These are phyloP conservation scores for Taenaris catops DNA, from an alignment of 2,888 invertebrate species.

Conservation along the genomic window DNA sequence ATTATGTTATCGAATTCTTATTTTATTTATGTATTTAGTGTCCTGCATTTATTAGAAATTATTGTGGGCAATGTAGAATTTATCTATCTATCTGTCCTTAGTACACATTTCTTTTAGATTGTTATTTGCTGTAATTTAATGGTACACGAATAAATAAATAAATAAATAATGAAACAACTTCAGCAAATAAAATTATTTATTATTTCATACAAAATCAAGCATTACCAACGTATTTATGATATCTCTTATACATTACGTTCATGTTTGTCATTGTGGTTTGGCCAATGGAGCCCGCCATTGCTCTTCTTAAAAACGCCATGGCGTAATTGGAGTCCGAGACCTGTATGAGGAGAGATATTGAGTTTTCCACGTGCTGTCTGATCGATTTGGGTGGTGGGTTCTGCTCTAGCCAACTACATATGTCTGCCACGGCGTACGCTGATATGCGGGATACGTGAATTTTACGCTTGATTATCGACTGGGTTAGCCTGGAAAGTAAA, in stretches of 20 bases:
- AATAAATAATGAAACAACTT: too few species aligned
- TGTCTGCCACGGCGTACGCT: constrained; percentile 61
- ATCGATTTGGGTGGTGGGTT: constrained; percentile 49
- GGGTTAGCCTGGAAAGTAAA: constrained; percentile 58
- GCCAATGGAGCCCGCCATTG: constrained; percentile 50
- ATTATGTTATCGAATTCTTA: too few species aligned
- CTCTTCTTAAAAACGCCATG: constrained; percentile 58
- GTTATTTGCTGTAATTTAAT: too few species aligned
- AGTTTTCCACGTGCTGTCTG: constrained; percentile 62
- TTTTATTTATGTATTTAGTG: too few species aligned
- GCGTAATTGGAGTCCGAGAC: constrained; percentile 53
- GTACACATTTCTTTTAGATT: too few species aligned
- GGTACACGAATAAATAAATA: too few species aligned
- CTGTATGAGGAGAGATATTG: constrained; percentile 53
- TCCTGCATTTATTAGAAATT: too few species aligned
- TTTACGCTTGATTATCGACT: constrained; percentile 62
- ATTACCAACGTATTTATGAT: constrained; percentile 71
- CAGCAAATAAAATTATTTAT: too few species aligned
- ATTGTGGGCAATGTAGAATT: too few species aligned
- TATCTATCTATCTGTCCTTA: too few species aligned
- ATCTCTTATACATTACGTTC: constrained; percentile 64
- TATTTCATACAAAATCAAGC: constrained; percentile 31
- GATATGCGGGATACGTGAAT: constrained; percentile 62
- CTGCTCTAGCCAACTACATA: constrained; percentile 51
- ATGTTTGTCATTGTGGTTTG: constrained; percentile 62